Evolutionary conservation across 2,888 invertebrate species (phyloP), one percentile per base, ranked within the genome.

Genomic region (Microctonus hyperodae): DNA sequence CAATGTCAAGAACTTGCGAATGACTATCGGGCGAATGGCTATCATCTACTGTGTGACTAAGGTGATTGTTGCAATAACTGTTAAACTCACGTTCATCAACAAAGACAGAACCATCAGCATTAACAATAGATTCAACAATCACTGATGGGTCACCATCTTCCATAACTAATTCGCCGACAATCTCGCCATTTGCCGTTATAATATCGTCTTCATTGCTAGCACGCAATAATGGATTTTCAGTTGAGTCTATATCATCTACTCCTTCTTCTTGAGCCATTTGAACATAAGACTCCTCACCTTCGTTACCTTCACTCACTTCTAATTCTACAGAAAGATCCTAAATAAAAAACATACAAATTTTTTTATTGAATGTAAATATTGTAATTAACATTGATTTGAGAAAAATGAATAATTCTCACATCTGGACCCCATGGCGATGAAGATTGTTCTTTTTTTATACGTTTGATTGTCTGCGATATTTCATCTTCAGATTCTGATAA

Each of bases 101-200:
- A 37, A 81, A 82, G 56, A 82, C 81, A 1, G 81, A 80, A 51
- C 81, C 80, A 67, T 82, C 82, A 2, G 81, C 74, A 35, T 82
- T 81, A 2, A 80, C 82, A 16, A 82, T 80, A 3, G 82, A 81
- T 65, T 82, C 82, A 5, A 82, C 81, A 57, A 82, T 82, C 13
- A 82, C 82, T 4, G 82, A 82, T 5, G 82, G 82, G 72, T 82
- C 82, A 0, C 78, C 78, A 57, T 79, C 79, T 69, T 82, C 80
- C 80, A 82, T 81, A 13, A 81, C 81, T n/a, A 82, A 67, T 67
- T 82, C 82, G 2, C 80, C 77, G 0, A 82, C 82, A 59, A 82
- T 81, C 72, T 81, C 81, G 7, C 81, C 79, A 28, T 78, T 79
- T 0, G 80, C 70, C 2, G 76, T 73, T 67, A 81, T 80, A 58